Percentiles rank a stretch among this genome's conserved stretches.
Evolutionary conservation across 2,797 vertebrate genomes (phyloP).

Genomic region (Lycodopsis pacificus): DNA sequence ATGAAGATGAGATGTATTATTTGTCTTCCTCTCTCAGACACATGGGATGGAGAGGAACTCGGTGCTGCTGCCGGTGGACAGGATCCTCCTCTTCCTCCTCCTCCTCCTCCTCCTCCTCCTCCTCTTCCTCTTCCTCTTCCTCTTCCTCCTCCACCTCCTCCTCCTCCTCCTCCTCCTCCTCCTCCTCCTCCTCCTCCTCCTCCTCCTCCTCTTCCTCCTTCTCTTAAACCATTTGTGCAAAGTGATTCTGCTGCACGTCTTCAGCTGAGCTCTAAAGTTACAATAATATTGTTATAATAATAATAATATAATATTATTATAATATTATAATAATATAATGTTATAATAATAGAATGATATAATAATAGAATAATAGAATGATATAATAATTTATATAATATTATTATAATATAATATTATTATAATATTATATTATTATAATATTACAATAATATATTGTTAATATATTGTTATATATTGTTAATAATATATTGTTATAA

Average conservation of each 20-base stretch:
- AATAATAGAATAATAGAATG: no score
- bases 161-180: slow-evolving; percentile 5
- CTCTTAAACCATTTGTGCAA: neutral
- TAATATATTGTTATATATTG: no score
- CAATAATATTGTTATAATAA: neutral
- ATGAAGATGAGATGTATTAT: no score
- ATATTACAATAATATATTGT: neutral
- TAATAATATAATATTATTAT: neutral
- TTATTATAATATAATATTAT: no score
- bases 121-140: neutral
- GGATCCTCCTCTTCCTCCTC: slow-evolving; percentile 45
- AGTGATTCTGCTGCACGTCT: neutral
- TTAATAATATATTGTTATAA: no score
- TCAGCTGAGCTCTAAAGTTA: neutral
- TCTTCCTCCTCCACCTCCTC: neutral
- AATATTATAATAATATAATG: no score
- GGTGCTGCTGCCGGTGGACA: slow-evolving; percentile 41
- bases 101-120: slow-evolving; percentile 34
- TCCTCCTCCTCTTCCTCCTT: neutral
- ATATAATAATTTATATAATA: neutral
- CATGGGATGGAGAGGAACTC: slow-evolving; percentile 62
- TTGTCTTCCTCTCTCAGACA: neutral
- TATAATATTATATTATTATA: no score
- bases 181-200: neutral
- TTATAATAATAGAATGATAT: no score